Evolutionary conservation across 2,113 vertebrate genomes (phyloP).

Genomic region (Siniperca chuatsi): DNA sequence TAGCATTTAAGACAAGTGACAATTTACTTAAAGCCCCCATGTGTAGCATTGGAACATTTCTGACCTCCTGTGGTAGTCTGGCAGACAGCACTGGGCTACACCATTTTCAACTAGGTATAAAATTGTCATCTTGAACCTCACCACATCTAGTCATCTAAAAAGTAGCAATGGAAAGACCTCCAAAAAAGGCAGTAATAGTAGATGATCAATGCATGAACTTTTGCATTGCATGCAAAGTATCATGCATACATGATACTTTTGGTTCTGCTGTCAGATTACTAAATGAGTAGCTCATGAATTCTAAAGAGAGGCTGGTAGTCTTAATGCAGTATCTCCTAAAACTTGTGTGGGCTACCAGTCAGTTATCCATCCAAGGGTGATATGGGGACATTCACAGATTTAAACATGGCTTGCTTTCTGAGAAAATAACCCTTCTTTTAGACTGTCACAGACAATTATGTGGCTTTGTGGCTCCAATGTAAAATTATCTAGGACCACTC

Average conservation of each 20-base stretch:
- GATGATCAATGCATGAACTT: not conserved
- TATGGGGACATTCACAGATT: not conserved
- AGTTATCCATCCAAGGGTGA: not conserved
- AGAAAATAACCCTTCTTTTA: slow-evolving; percentile 6
- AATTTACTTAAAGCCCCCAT: not conserved
- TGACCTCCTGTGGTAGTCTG: slow-evolving; percentile 1
- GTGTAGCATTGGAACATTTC: not conserved
- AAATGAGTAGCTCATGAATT: not conserved
- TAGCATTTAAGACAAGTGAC: not conserved
- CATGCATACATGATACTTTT: not conserved
- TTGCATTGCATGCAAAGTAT: not conserved
- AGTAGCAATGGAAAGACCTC: not conserved
- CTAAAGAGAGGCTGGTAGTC: not conserved
- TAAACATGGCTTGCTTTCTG: not conserved
- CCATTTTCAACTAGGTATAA: not conserved
- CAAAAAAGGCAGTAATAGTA: not conserved
- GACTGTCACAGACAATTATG: slow-evolving; percentile 15
- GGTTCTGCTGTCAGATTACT: not conserved
- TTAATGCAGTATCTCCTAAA: slow-evolving; percentile 9
- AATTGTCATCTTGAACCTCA: not conserved
- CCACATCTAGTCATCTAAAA: not conserved
- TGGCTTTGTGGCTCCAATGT: slow-evolving; percentile 1
- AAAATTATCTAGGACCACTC: slow-evolving; percentile 20
- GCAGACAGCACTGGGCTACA: not conserved
- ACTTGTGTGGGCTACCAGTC: not conserved